These are phyloP conservation scores for Scaptomyza montana DNA, from an alignment of 1,140 invertebrate genomes.

Conservation along the genomic window DNA sequence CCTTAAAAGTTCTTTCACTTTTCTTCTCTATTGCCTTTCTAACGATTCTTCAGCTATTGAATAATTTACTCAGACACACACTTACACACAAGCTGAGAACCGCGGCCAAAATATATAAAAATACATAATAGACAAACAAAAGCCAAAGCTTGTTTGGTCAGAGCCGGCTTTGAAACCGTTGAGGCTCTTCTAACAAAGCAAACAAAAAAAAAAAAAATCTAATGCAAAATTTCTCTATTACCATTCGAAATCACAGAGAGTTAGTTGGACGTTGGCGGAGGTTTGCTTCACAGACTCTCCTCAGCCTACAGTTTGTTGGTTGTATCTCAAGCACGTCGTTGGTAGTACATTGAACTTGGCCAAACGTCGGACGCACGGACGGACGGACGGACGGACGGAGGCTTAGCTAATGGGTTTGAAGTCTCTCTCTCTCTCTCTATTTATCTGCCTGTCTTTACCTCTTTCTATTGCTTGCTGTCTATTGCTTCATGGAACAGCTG, in stretches of 20 bases:
- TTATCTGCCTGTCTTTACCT: background rate
- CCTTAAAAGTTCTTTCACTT: slow-evolving; percentile 60
- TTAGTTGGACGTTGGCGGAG: slow-evolving; percentile 13
- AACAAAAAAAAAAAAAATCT: slow-evolving; percentile 66
- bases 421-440: background rate
- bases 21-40: slow-evolving; percentile 67
- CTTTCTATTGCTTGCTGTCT: slow-evolving; percentile 8
- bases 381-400: slow-evolving; percentile 17
- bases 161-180: slow-evolving; percentile 19
- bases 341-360: slow-evolving; percentile 73
- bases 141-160: slow-evolving; percentile 59
- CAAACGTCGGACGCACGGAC: slow-evolving; percentile 30
- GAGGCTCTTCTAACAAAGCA: slow-evolving; percentile 7
- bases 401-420: slow-evolving; percentile 51
- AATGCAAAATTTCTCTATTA: slow-evolving; percentile 78
- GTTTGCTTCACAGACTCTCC: slow-evolving; percentile 10
- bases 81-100: background rate
- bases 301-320: slow-evolving; percentile 9
- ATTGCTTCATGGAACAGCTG: slow-evolving; percentile 56
- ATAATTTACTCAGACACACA: slow-evolving; percentile 27
- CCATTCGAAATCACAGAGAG: slow-evolving; percentile 24
- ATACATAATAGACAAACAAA: slow-evolving; percentile 8
- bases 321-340: slow-evolving; percentile 53
- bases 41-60: slow-evolving; percentile 50
- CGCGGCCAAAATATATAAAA: slow-evolving; percentile 11